phyloP scores from a whole-genome alignment of 2,888 invertebrate species.

The Acrobasis consociella region DNA sequence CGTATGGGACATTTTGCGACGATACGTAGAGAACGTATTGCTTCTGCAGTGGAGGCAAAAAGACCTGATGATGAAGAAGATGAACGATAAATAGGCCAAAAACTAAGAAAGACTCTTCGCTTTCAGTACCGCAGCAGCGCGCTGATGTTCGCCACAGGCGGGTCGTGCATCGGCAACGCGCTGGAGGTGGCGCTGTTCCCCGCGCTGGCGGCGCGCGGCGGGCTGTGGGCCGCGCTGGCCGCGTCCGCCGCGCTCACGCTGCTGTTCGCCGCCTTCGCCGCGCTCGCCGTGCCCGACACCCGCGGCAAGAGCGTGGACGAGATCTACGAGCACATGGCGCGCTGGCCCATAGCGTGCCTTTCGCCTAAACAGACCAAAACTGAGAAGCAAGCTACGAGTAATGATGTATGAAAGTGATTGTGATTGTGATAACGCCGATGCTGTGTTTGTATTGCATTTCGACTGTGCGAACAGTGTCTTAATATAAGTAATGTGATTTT shows the following conservation, averaged over 20 bases:
- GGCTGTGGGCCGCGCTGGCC: constrained; percentile 38
- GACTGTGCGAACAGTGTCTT: neutral
- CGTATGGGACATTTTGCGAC: too few relatives aligned
- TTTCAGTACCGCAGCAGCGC: constrained; percentile 64
- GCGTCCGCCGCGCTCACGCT: constrained; percentile 50
- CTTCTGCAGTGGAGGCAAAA: too few relatives aligned
- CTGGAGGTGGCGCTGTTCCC: constrained; percentile 55
- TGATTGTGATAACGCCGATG: neutral
- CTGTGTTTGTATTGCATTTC: neutral
- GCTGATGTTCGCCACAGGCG: constrained; percentile 47
- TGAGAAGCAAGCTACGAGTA: neutral
- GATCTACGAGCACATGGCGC: constrained; percentile 44
- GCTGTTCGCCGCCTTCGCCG: constrained; percentile 44
- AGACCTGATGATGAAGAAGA: too few relatives aligned
- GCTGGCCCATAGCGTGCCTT: neutral
- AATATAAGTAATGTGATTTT: neutral
- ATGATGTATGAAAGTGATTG: constrained; percentile 1
- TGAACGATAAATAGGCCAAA: too few relatives aligned
- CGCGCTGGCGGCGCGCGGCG: constrained; percentile 38
- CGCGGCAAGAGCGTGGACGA: constrained; percentile 40
- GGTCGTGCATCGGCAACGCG: constrained; percentile 51
- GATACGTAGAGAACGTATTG: too few relatives aligned
- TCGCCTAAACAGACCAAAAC: neutral
- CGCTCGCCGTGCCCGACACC: constrained; percentile 53
- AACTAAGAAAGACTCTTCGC: neutral